Evolutionary conservation across 2,888 invertebrate species (phyloP), one percentile per base, ranked within the genome.

Genomic region (Cephus spinipes): DNA sequence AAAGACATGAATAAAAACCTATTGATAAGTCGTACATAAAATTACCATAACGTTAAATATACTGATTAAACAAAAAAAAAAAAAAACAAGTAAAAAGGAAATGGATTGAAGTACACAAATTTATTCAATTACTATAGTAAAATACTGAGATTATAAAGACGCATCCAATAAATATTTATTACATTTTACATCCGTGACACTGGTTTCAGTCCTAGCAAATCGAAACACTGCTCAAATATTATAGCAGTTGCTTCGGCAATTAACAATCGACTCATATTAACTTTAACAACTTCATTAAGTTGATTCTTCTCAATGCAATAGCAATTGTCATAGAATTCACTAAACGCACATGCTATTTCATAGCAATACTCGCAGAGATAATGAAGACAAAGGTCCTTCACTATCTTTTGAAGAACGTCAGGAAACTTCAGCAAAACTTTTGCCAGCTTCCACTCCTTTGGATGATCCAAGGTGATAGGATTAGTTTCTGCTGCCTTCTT

Each of bases 321-420:
- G 92, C 99, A 99, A 86, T 94, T 95, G 90, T 99, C 98, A 92
- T 99, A 99, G 92, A 99, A 99, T 91, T 99, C 99, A 0, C 97
- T 96, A 90, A 99, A 99, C 1, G 95, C 94, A 9, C 97, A 95
- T n/a, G 97, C 95, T 77, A 99, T 94, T 88, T 99, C 98, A 92
- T 98, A 99, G 81, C 99, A 94, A 91, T 96, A 99, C 90, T 99
- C 99, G 90, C 99, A 99, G 36, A 99, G 92, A 76, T 95, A 94
- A 92, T 99, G 98, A 77, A 98, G 90, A 81, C 94, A 95, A 35
- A 99, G 92, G 89, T 98, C 97, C 84, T 95, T 96, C 0, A 96
- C 93, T 68, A 98, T 96, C 90, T 95, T 96, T 0, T 96, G 90
- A 71, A 99, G 93, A 4, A 97, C 94, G 91, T 99, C 99, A 0